Conservation (phyloP, 2,113 vertebrate genomes). For the Microtus pennsylvanicus region DNA sequence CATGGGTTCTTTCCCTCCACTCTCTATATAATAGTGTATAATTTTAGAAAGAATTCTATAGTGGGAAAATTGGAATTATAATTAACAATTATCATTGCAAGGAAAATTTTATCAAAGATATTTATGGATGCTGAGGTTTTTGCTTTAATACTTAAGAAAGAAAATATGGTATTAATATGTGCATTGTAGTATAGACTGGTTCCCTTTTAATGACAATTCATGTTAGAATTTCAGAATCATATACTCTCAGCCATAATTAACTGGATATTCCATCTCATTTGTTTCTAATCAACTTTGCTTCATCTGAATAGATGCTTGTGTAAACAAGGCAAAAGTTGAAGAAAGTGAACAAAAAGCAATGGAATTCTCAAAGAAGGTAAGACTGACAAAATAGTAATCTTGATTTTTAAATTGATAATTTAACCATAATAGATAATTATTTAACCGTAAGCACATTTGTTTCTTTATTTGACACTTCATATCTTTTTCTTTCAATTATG, state of each 20-base stretch:
- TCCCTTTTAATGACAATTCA: background rate
- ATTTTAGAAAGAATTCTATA: background rate
- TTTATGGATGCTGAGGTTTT: background rate
- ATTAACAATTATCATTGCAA: background rate
- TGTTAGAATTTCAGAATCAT: background rate
- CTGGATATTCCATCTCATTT: conserved; percentile 6
- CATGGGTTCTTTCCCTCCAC: background rate
- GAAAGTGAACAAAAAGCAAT: conserved; percentile 96
- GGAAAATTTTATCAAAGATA: background rate
- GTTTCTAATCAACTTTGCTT: conserved; percentile 59
- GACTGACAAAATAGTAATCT: conserved; percentile 68
- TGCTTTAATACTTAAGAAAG: conserved; percentile 6
- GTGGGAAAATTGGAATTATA: conserved; percentile 1
- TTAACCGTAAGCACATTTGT: background rate
- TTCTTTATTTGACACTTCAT: background rate
- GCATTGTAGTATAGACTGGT: background rate
- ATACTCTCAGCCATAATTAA: conserved; percentile 4
- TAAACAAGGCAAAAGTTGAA: conserved; percentile 97
- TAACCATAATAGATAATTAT: background rate
- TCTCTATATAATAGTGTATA: background rate
- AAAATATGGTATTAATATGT: background rate
- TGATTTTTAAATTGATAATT: conserved; percentile 22
- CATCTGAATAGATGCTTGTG: conserved; percentile 92
- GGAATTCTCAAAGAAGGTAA: conserved; percentile 98
- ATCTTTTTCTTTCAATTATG: background rate